Conservation (phyloP, 2,888 invertebrate genomes). For the Ptilodon capucinus region DNA sequence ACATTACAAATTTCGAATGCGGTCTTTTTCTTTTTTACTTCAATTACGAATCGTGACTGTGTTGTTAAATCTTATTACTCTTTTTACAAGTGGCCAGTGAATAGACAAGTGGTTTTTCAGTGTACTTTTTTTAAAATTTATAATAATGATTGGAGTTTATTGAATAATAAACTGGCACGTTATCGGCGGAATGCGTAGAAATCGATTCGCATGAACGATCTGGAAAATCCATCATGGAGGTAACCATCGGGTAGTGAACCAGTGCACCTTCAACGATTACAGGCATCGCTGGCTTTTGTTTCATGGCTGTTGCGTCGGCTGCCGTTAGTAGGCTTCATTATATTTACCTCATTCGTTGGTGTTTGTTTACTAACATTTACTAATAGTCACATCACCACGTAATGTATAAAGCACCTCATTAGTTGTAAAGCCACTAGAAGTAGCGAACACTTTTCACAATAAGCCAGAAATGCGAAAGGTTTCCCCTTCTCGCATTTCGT, state of each 20-base stretch:
- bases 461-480: constrained; percentile 21
- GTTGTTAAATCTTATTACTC: constrained; percentile 11
- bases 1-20: constrained; percentile 42
- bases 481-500: constrained; percentile 35
- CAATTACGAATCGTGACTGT: constrained; percentile 20
- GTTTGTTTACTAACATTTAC: constrained; percentile 49
- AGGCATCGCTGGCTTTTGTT: constrained; percentile 63
- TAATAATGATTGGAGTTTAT: constrained; percentile 17
- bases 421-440: constrained; percentile 5
- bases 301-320: constrained; percentile 61
- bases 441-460: constrained; percentile 24
- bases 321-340: constrained; percentile 36
- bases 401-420: constrained; percentile 14
- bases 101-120: constrained; percentile 19
- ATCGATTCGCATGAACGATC: constrained; percentile 62
- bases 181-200: constrained; percentile 63
- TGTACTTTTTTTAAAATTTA: constrained; percentile 29
- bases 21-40: constrained; percentile 19
- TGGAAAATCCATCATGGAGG: constrained; percentile 57
- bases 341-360: constrained; percentile 22
- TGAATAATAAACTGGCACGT: constrained; percentile 30
- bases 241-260: constrained; percentile 51
- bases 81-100: constrained; percentile 31
- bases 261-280: constrained; percentile 58
- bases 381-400: constrained; percentile 26